Percentiles rank a stretch among this genome's conserved stretches.
phyloP scores from a whole-genome alignment of 2,888 invertebrate genomes.

The Lingula anatina region DNA sequence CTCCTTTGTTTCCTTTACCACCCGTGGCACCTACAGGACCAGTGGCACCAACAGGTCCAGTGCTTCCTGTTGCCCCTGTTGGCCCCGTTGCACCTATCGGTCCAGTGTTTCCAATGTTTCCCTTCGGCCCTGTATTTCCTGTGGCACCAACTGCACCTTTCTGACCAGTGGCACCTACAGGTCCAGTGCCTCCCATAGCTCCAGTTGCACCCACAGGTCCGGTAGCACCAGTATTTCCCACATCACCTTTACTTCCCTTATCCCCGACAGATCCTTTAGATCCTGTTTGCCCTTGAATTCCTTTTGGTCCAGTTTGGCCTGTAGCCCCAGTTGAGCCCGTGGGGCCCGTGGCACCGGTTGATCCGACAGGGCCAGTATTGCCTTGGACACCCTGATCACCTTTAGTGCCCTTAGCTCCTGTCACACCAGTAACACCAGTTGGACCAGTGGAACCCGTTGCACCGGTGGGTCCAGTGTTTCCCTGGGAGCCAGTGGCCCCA shows the following conservation, averaged over 20 bases:
- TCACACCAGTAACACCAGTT: constrained; percentile 7
- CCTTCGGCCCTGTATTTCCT: constrained; percentile 14
- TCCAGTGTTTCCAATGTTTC: constrained; percentile 6
- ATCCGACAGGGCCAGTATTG: neutral
- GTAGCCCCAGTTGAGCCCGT: constrained; percentile 3
- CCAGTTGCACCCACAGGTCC: constrained; percentile 42
- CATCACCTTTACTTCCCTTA: constrained; percentile 3
- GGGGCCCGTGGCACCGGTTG: constrained; percentile 3
- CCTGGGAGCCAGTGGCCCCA: constrained; percentile 2
- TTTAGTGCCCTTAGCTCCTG: constrained; percentile 64
- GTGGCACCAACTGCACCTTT: constrained; percentile 4
- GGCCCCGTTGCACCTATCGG: no score
- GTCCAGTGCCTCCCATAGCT: constrained; percentile 9
- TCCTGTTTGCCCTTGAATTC: constrained; percentile 9
- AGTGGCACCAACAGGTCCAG: constrained; percentile 6
- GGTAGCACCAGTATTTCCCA: constrained; percentile 32
- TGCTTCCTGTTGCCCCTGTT: constrained; percentile 5
- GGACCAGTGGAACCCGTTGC: constrained; percentile 10
- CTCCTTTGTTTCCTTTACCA: constrained; percentile 7
- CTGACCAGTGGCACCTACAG: constrained; percentile 8
- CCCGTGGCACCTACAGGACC: constrained; percentile 11
- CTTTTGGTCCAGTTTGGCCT: constrained; percentile 21
- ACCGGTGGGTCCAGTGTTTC: constrained; percentile 5
- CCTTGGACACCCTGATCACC: constrained; percentile 8
- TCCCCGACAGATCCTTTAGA: constrained; percentile 7